A percentile compares a stretch with the other conserved stretches of the same genome.
Evolutionary conservation across 2,113 vertebrate genomes (phyloP).

Genomic region (Carassius auratus): DNA sequence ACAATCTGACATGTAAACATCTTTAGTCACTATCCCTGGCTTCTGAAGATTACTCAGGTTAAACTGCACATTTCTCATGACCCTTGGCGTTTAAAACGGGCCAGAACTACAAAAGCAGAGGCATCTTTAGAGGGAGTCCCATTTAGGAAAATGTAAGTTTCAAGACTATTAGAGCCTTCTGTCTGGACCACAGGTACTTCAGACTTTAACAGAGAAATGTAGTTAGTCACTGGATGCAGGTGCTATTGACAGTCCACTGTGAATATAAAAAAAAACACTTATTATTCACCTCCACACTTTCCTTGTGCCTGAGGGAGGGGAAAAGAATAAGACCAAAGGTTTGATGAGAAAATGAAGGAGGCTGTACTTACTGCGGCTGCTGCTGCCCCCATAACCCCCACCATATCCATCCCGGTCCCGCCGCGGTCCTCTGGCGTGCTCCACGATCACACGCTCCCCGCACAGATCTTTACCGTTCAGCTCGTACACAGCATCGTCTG

Average conservation of each 20-base stretch:
- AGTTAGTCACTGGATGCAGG: conserved; percentile 17
- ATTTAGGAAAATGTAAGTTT: not conserved
- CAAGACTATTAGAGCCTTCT: not conserved
- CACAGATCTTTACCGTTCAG: conserved; percentile 94
- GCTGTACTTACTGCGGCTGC: conserved; percentile 84
- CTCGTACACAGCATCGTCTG: conserved; percentile 93
- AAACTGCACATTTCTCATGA: conserved; percentile 33
- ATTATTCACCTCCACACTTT: not conserved
- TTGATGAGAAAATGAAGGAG: not conserved
- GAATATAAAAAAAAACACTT: not conserved
- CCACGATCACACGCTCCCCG: conserved; percentile 91
- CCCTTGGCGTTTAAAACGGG: conserved; percentile 12
- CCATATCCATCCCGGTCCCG: conserved; percentile 85
- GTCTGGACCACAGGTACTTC: not conserved
- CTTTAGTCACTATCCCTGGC: conserved; percentile 31
- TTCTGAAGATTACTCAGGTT: conserved; percentile 38
- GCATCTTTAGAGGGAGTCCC: not conserved
- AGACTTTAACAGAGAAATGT: conserved; percentile 16
- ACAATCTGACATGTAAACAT: conserved; percentile 49
- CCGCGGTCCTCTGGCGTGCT: conserved; percentile 90
- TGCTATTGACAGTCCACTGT: not conserved
- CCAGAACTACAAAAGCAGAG: conserved; percentile 28
- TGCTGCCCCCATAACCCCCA: conserved; percentile 78
- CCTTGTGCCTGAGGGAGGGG: not conserved
- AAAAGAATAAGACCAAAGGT: not conserved